Base-by-base conservation (phyloP, 2,113 vertebrate genomes). In the Laterallus jamaicensis region DNA sequence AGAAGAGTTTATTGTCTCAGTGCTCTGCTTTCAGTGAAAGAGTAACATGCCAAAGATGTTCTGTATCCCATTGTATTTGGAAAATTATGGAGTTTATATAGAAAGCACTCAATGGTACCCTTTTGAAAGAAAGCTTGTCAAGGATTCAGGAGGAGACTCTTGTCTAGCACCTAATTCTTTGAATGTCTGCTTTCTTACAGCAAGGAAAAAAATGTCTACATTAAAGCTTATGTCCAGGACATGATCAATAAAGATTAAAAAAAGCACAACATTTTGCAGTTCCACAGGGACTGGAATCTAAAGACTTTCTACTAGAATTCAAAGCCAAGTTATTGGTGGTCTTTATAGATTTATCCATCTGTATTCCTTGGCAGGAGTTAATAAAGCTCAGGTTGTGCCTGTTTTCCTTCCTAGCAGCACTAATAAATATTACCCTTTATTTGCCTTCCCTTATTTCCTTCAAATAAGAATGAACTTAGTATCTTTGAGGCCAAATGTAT, bases 131-230 rank as follows among this genome's bases (percentile, higher is more conserved):
- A 68, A 79, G 63, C 26, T 37, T 15, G 5, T 37, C n/a, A 77
- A 74, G 74, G 10, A 59, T 77, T 52, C 62, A 56, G 22, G 9
- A 82, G 37, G 39, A 9, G 25, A 75, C 6, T 78, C n/a, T 55
- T 37, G 12, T 19, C 40, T 2, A 1, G 37, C 12, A 63, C 32
- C 20, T 67, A 32, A 66, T 70, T 59, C 20, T 39, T 89, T 24
- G 11, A 31, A 44, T 13, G 6, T 58, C 50, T 79, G 15, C 11
- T 56, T 78, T 94, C 31, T 81, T 50, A 28, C 14, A 39, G 14
- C 6, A 13, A 24, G 7, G 7, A 4, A 3, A 1, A 19, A n/a
- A 69, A 20, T 21, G 3, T 10, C 17, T 32, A 32, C 50, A 32
- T 59, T 78, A 29, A 15, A 67, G 31, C 83, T 77, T 86, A 42